Evolutionary conservation across 2,797 vertebrate genomes (phyloP).

Genomic region (Halcyon badia): DNA sequence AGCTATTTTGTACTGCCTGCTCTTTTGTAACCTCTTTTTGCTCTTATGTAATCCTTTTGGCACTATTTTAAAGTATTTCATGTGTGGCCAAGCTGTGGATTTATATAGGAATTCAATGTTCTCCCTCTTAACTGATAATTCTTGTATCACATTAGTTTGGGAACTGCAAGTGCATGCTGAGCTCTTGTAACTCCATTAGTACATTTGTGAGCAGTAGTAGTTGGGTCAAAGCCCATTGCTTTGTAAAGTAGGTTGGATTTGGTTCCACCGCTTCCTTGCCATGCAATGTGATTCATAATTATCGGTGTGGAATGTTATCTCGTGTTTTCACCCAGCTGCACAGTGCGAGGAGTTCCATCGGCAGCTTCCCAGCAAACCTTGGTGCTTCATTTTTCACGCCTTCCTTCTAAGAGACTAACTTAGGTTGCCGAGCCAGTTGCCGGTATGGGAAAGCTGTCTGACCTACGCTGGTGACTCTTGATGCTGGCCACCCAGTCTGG

Average conservation of each 20-base stretch:
- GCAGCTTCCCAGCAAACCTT: background rate
- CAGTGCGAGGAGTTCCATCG: background rate
- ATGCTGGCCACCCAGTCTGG: background rate
- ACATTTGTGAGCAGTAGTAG: background rate
- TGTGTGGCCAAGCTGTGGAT: background rate
- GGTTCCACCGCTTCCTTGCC: background rate
- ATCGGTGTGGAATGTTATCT: background rate
- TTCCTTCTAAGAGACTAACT: background rate
- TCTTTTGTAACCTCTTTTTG: background rate
- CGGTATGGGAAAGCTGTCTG: accelerated
- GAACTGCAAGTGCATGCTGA: background rate
- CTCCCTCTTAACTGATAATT: background rate
- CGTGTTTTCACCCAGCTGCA: background rate
- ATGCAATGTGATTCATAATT: background rate
- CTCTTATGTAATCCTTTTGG: background rate
- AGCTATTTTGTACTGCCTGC: background rate
- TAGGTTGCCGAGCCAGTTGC: background rate
- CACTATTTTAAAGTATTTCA: background rate
- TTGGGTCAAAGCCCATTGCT: background rate
- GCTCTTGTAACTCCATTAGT: background rate
- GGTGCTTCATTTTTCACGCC: background rate
- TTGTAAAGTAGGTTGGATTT: background rate
- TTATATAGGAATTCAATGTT: background rate
- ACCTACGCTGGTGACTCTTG: background rate
- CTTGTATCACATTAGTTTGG: background rate